A percentile compares a stretch with the other conserved stretches of the same genome.
These are phyloP conservation scores for Sinella curviseta DNA, from an alignment of 1,140 invertebrate species.

Conservation along the genomic window DNA sequence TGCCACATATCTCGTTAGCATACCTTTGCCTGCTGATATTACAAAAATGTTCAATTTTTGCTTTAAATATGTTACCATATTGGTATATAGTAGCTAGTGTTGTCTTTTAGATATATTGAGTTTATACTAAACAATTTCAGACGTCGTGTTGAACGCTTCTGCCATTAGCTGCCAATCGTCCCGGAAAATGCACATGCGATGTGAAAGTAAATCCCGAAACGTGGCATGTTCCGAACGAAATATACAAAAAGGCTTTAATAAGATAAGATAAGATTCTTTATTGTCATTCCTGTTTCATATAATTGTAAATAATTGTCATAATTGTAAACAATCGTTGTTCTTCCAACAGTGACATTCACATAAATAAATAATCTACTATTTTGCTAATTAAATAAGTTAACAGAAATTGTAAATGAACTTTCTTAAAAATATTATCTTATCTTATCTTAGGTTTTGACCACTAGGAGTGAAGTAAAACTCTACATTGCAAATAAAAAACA, in stretches of 20 bases:
- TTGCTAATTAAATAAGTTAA: conserved; percentile 23
- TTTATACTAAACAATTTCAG: background rate
- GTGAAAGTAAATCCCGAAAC: conserved; percentile 37
- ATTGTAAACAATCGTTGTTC: background rate
- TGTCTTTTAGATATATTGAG: background rate
- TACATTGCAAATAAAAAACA: background rate
- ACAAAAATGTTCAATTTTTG: background rate
- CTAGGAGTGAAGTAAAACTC: background rate
- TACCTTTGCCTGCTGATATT: conserved; percentile 32
- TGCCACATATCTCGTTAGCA: background rate
- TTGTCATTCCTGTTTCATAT: no score
- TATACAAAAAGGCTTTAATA: background rate
- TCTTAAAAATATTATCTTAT: no score
- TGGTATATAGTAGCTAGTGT: background rate
- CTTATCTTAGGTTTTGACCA: background rate
- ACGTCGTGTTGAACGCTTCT: background rate
- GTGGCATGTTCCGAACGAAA: conserved; percentile 32
- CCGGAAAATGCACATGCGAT: conserved; percentile 11
- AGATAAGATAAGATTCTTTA: background rate
- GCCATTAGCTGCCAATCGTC: background rate
- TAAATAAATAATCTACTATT: background rate
- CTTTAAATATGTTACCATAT: background rate
- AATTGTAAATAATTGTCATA: background rate
- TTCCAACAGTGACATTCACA: background rate
- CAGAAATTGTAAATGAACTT: no score